These are phyloP conservation scores for Oryzias dopingdopingensis DNA, from an alignment of 2,797 vertebrate species.

Conservation along the genomic window DNA sequence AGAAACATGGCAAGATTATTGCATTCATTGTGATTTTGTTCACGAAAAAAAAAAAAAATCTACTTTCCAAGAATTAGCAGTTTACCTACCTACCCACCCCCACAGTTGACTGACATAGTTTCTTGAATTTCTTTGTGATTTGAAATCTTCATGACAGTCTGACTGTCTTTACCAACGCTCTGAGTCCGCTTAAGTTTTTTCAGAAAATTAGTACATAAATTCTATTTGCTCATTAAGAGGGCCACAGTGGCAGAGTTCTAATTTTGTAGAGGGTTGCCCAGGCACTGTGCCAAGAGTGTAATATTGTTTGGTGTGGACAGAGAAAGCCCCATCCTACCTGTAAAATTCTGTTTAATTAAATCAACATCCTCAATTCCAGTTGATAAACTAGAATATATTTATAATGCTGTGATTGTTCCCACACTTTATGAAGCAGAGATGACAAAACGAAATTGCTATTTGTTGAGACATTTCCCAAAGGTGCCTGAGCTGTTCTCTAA, in stretches of 20 bases:
- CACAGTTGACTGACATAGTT: no score
- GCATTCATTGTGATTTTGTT: no score
- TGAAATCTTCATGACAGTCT: conserved; percentile 46
- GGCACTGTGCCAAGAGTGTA: conserved; percentile 66
- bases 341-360: conserved; percentile 66
- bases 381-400: conserved; percentile 44
- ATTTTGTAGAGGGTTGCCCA: conserved; percentile 43
- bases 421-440: conserved; percentile 49
- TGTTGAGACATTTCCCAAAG: conserved; percentile 45
- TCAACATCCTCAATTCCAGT: conserved; percentile 42
- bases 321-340: conserved; percentile 63
- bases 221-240: conserved; percentile 66
- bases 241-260: conserved; percentile 64
- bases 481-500: conserved; percentile 27
- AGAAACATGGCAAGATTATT: no score
- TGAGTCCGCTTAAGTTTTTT: conserved; percentile 58
- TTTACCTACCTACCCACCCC: no score
- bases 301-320: conserved; percentile 58
- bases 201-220: conserved; percentile 68
- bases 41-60: no score
- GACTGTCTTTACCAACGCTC: conserved; percentile 56
- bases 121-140: conserved; percentile 50
- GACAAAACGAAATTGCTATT: conserved; percentile 49
- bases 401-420: conserved; percentile 39
- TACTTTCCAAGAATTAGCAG: no score